Evolutionary conservation across 2,113 vertebrate genomes (phyloP).

Genomic region (Bufo gargarizans): DNA sequence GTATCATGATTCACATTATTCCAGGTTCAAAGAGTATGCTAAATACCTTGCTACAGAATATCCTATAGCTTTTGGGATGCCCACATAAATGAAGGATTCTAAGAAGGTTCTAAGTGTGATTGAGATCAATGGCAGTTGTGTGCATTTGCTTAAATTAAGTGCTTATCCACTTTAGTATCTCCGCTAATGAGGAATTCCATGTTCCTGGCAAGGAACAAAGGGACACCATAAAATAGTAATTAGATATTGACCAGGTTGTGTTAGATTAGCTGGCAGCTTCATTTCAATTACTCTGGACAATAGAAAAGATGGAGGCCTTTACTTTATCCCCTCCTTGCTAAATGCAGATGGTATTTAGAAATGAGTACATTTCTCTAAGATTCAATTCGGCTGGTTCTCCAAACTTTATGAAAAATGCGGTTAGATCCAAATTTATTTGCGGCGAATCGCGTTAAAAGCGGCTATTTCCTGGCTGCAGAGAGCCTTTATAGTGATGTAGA

Average conservation of each 20-base stretch:
- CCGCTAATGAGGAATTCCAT: constrained; percentile 33
- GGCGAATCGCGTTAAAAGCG: too few species aligned
- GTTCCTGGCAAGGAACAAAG: constrained; percentile 42
- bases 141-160: constrained; percentile 40
- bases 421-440: too few species aligned
- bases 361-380: not conserved
- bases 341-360: not conserved
- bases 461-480: too few species aligned
- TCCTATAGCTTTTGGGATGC: not conserved
- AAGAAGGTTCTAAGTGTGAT: too few species aligned
- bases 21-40: too few species aligned
- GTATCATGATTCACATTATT: too few species aligned
- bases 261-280: constrained; percentile 38
- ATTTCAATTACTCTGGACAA: constrained; percentile 35
- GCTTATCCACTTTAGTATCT: constrained; percentile 42
- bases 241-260: constrained; percentile 52
- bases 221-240: constrained; percentile 48
- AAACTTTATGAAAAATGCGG: too few species aligned
- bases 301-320: not conserved
- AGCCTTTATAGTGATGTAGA: too few species aligned
- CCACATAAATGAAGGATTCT: not conserved
- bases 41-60: too few species aligned
- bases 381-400: too few species aligned
- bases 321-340: not conserved
- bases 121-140: too few species aligned